Evolutionary conservation across 2,113 vertebrate genomes (phyloP).

Genomic region (Eubucco bourcierii): DNA sequence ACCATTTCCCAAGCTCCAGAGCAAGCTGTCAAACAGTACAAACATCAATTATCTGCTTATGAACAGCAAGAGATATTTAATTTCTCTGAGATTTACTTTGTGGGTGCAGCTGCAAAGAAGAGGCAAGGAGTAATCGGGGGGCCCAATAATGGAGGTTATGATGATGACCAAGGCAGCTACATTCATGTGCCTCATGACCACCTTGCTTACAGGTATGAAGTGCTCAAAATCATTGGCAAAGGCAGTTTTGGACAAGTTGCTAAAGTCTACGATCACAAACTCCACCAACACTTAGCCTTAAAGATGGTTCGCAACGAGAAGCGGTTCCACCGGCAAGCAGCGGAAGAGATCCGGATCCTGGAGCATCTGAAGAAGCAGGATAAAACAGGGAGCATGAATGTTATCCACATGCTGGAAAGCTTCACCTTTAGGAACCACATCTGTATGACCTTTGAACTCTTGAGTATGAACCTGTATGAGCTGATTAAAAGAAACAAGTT

Average conservation of each 20-base stretch:
- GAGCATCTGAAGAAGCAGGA: constrained; percentile 97
- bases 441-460: constrained; percentile 96
- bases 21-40: constrained; percentile 90
- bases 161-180: constrained; percentile 95
- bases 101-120: constrained; percentile 95
- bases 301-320: constrained; percentile 99
- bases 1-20: constrained; percentile 83
- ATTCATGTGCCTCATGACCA: constrained; percentile 94
- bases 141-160: constrained; percentile 91
- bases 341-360: constrained; percentile 96
- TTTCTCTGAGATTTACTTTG: constrained; percentile 91
- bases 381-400: constrained; percentile 92
- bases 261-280: constrained; percentile 96
- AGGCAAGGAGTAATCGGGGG: constrained; percentile 87
- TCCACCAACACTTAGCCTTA: constrained; percentile 92
- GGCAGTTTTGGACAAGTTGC: constrained; percentile 98
- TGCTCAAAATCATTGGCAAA: constrained; percentile 97
- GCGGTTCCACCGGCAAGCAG: constrained; percentile 94
- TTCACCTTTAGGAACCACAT: constrained; percentile 99
- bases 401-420: constrained; percentile 96
- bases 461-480: constrained; percentile 98
- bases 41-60: constrained; percentile 85
- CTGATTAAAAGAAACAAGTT: constrained; percentile 99
- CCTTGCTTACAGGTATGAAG: constrained; percentile 94
- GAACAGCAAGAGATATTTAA: constrained; percentile 91